Conservation (phyloP, 2,797 vertebrate genomes). For the Podargus strigoides region DNA sequence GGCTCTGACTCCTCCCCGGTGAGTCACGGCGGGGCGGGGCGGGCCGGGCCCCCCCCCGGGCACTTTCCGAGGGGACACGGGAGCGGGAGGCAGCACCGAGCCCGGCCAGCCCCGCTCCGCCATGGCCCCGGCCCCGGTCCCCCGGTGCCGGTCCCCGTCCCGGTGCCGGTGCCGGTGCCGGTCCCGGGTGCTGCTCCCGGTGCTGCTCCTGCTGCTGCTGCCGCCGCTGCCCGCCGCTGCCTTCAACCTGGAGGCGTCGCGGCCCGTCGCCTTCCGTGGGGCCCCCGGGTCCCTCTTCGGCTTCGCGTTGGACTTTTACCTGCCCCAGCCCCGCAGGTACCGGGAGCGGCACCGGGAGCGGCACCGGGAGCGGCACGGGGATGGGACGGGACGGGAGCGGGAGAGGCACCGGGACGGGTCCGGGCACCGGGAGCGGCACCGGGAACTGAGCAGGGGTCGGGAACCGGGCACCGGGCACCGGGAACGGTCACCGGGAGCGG, state of each 20-base stretch:
- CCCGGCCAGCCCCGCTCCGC: not conserved
- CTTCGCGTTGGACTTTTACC: constrained; percentile 90
- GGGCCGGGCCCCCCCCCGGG: not conserved
- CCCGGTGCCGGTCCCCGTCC: not conserved
- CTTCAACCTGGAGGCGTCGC: constrained; percentile 51
- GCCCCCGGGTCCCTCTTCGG: constrained; percentile 86
- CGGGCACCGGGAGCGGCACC: not conserved
- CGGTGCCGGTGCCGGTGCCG: not conserved
- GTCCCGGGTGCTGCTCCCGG: not conserved
- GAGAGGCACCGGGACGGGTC: not conserved
- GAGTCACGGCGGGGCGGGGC: too few species aligned
- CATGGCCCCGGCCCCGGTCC: not conserved
- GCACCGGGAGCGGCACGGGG: not conserved
- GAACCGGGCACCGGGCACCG: not conserved
- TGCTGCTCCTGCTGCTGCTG: not conserved
- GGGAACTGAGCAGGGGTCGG: not conserved
- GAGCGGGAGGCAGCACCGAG: not conserved
- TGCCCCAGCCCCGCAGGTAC: constrained; percentile 80
- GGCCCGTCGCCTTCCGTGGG: constrained; percentile 81
- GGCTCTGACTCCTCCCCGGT: too few species aligned
- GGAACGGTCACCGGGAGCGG: not conserved
- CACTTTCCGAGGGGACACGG: not conserved
- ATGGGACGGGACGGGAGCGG: not conserved
- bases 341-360: not conserved
- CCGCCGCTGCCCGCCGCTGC: not conserved